Evolutionary conservation across 2,113 vertebrate species (phyloP).

Genomic region (Chaenogobius annularis): DNA sequence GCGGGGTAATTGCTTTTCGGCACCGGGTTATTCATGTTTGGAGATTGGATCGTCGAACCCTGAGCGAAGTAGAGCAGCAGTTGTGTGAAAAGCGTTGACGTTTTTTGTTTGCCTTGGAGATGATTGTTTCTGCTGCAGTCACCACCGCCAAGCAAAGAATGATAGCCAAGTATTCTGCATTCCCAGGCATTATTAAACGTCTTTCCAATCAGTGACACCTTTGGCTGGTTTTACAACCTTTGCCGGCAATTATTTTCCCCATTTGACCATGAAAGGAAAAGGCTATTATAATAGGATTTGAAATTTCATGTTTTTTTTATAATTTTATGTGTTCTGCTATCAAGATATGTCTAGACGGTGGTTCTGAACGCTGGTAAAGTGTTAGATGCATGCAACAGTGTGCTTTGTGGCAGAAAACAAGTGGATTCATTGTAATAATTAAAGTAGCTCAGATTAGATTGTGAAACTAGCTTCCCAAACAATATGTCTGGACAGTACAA

Average conservation of each 20-base stretch:
- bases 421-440: not conserved
- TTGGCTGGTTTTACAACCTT: conserved; percentile 50
- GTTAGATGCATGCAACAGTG: too few relatives aligned
- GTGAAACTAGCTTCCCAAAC: not conserved
- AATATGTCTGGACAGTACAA: not conserved
- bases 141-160: conserved; percentile 28
- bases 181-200: conserved; percentile 54
- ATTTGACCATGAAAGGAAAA: conserved; percentile 21
- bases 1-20: conserved; percentile 68
- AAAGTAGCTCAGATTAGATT: not conserved
- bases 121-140: conserved; percentile 62
- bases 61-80: conserved; percentile 46
- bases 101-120: conserved; percentile 44
- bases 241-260: conserved; percentile 48
- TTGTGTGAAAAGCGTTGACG: conserved; percentile 29
- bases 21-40: conserved; percentile 58
- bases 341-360: not conserved
- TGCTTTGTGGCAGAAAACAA: not conserved
- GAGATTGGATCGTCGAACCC: conserved; percentile 60
- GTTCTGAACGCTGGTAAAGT: not conserved
- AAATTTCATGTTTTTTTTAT: not conserved
- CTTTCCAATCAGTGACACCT: conserved; percentile 58
- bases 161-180: conserved; percentile 39
- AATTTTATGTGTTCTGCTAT: not conserved
- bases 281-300: conserved; percentile 35